A percentile compares a stretch with the other conserved stretches of the same genome.
Conservation (phyloP, 2,113 vertebrate species). For the Sakesphorus luctuosus region DNA sequence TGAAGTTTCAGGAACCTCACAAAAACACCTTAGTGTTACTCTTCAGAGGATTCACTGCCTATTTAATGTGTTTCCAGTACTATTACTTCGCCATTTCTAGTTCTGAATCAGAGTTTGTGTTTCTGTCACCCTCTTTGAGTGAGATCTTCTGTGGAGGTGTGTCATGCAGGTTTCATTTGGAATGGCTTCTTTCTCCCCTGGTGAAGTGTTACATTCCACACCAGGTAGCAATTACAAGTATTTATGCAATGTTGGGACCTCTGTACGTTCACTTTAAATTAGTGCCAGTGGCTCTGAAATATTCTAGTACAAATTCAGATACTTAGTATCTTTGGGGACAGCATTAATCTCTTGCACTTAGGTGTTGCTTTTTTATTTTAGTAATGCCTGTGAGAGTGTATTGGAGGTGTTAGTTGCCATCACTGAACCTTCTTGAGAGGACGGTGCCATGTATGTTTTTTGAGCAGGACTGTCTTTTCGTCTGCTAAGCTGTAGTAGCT, state of each 20-base stretch:
- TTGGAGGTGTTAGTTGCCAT: neutral
- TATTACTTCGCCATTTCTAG: neutral
- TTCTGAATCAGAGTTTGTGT: neutral
- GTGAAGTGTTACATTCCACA: neutral
- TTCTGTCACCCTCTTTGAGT: neutral
- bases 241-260: neutral
- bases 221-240: neutral
- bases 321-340: neutral
- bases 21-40: neutral
- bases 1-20: neutral
- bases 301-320: neutral
- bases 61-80: neutral
- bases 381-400: neutral
- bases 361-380: neutral
- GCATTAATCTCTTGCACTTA: neutral
- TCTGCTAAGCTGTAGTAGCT: neutral
- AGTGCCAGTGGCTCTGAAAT: neutral
- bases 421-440: neutral
- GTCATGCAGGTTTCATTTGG: neutral
- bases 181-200: neutral
- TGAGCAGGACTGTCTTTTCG: neutral
- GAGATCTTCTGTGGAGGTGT: neutral
- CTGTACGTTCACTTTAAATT: neutral
- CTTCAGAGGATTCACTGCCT: neutral
- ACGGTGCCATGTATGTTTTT: neutral